phyloP scores from a whole-genome alignment of 1,140 invertebrate genomes.

The Solenopsis invicta region DNA sequence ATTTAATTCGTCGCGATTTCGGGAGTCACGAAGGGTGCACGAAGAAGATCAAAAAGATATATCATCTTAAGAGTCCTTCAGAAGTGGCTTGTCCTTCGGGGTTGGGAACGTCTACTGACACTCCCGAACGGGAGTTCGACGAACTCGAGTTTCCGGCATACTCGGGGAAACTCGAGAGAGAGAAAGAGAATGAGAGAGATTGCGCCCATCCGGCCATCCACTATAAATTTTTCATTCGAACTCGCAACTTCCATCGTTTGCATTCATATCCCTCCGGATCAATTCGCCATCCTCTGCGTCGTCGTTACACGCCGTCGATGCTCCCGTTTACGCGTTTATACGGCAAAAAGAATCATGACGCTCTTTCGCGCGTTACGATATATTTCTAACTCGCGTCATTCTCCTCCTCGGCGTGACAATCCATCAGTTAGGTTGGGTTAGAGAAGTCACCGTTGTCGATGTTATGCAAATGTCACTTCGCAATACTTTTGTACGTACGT shows the following conservation, averaged over 20 bases:
- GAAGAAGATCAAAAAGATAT: not conserved
- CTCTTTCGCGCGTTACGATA: not conserved
- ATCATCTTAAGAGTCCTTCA: conserved; percentile 34
- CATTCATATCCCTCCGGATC: conserved; percentile 23
- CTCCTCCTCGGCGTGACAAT: not conserved
- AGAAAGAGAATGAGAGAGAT: conserved; percentile 15
- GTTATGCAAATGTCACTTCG: conserved; percentile 32
- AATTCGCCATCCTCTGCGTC: not conserved
- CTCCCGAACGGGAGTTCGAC: conserved; percentile 43
- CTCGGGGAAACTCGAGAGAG: conserved; percentile 35
- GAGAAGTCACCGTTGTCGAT: not conserved
- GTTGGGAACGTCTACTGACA: conserved; percentile 27
- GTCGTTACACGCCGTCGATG: conserved; percentile 4
- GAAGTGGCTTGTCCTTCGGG: not conserved
- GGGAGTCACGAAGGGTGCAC: not conserved
- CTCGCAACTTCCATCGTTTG: conserved; percentile 19
- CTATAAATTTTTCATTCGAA: conserved; percentile 58
- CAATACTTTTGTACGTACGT: not conserved
- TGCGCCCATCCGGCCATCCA: conserved; percentile 27
- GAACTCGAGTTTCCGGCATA: conserved; percentile 41
- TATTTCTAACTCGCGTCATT: not conserved
- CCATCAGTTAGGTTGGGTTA: not conserved
- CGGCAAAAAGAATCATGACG: conserved; percentile 13
- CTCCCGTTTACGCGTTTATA: conserved; percentile 21
- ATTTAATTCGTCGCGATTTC: conserved; percentile 30